phyloP scores from a whole-genome alignment of 1,140 invertebrate genomes.

The Zaprionus tsacasi region DNA sequence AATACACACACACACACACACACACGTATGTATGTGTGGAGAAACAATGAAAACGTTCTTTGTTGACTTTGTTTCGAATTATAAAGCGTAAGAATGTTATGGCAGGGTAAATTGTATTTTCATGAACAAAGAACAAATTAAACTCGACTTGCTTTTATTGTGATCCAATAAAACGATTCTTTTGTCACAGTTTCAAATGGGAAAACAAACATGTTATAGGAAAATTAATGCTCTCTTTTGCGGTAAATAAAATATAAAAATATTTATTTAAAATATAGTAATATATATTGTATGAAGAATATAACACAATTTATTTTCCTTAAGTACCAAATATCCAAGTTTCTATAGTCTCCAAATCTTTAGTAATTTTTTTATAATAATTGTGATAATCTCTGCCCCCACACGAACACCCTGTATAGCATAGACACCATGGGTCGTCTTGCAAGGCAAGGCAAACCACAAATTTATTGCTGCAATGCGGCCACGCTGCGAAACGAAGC shows the following conservation, averaged over 20 bases:
- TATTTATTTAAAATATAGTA: too few relatives aligned
- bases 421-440: constrained; percentile 46
- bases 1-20: neutral
- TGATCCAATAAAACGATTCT: neutral
- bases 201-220: neutral
- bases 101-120: constrained; percentile 2
- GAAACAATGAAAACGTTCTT: neutral
- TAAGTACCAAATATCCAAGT: too few relatives aligned
- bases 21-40: neutral
- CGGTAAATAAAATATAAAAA: too few relatives aligned
- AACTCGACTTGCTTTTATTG: neutral
- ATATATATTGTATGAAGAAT: too few relatives aligned
- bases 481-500: constrained; percentile 62
- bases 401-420: neutral
- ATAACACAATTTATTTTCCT: too few relatives aligned
- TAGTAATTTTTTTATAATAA: neutral
- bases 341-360: too few relatives aligned
- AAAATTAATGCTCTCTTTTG: neutral
- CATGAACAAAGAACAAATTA: neutral
- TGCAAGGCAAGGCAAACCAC: constrained; percentile 73
- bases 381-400: neutral
- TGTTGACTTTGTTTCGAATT: constrained; percentile 1
- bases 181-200: neutral
- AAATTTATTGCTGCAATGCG: constrained; percentile 81
- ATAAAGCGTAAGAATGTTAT: constrained; percentile 3